Evolutionary conservation across 2,797 vertebrate genomes (phyloP).

Genomic region (Nyctibius grandis): DNA sequence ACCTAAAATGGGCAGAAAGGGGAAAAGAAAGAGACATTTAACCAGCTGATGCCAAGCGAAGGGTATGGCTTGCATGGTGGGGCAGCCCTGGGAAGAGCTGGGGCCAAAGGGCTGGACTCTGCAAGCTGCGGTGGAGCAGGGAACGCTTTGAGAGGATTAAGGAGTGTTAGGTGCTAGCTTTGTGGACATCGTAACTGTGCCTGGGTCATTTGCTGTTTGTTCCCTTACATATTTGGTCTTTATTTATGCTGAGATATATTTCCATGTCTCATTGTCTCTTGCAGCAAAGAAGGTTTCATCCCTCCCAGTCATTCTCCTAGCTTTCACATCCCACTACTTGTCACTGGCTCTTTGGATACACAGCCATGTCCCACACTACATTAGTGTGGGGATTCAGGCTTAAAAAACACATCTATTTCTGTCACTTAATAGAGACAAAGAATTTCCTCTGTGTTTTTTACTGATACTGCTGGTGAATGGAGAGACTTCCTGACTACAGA

Average conservation of each 20-base stretch:
- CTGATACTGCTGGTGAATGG: background rate
- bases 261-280: background rate
- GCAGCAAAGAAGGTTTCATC: background rate
- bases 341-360: background rate
- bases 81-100: background rate
- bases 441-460: background rate
- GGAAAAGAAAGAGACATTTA: background rate
- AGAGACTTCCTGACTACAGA: background rate
- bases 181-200: background rate
- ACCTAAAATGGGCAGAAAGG: background rate
- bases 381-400: background rate
- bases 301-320: background rate
- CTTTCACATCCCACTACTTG: background rate
- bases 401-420: background rate
- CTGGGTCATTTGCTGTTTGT: background rate
- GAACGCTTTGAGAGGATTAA: background rate
- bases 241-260: background rate
- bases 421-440: background rate
- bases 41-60: background rate
- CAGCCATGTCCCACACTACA: background rate
- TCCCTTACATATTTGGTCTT: background rate
- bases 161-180: background rate
- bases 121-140: background rate
- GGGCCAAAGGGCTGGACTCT: background rate
- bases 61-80: background rate